Evolutionary conservation across 2,113 vertebrate species (phyloP), one percentile per base, ranked within the genome.

Genomic region (Nesoenas mayeri): DNA sequence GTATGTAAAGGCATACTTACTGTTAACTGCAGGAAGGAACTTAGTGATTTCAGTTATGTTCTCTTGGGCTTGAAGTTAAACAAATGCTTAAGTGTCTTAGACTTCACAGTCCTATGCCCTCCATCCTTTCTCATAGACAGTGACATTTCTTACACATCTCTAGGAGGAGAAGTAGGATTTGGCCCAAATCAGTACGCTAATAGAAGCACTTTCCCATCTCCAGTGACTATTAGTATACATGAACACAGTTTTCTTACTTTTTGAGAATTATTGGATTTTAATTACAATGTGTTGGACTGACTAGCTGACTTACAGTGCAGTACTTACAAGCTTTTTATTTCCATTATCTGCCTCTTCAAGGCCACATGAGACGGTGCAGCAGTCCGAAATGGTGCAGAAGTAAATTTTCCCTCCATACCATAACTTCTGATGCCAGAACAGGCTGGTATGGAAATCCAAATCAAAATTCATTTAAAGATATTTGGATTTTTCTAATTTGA

Each of bases 1-100:
- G 24, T 64, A 19, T 40, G 53, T 87, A 69, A 91, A 81, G 32
- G 21, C 75, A 67, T n/a, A 67, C 44, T 75, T 71, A 58, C 34
- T 42, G 60, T 73, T 75, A 89, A 84, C 44, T 74, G 53, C 65
- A 79, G 69, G 77, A 89, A 89, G 67, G 84, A 90, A 92, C 26
- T 12, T 42, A 57, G 42, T 21, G 20, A 84, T 89, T 86, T 88
- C 61, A 81, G 38, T n/a, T 48, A 69, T 72, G 38, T 56, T 75
- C 51, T 84, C 53, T n/a, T 61, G 73, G 70, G 26, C 24, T 56
- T 67, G 18, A 85, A 74, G 70, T 89, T 85, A 86, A 95, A 72
- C 26, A 88, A 88, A 71, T 48, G 29, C 15, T 71, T 84, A 56
- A 80, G 38, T 44, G 19, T 57, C 40, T 61, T 60, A 42, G 65